Conservation (phyloP, 1,140 invertebrate genomes). For the Drosophila paulistorum region DNA sequence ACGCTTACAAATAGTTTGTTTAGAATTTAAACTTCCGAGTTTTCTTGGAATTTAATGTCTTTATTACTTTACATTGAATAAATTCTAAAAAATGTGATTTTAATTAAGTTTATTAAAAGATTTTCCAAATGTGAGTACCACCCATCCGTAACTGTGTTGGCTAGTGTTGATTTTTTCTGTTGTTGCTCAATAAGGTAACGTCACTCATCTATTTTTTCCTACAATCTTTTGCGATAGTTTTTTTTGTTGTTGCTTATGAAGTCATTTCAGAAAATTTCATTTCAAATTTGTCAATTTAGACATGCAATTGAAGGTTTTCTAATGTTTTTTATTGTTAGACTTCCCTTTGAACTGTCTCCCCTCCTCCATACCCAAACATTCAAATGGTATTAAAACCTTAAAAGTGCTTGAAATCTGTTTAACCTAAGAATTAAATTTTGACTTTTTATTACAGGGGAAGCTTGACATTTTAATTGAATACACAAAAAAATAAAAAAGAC, state of each 20-base stretch:
- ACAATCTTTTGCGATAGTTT: conserved; percentile 39
- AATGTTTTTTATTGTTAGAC: conserved; percentile 35
- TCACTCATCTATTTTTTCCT: conserved; percentile 68
- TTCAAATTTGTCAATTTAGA: conserved; percentile 38
- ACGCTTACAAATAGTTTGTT: too few relatives aligned
- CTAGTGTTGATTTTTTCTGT: conserved; percentile 26
- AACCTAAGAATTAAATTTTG: conserved; percentile 14
- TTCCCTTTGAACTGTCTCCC: too few relatives aligned
- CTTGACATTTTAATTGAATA: conserved; percentile 16
- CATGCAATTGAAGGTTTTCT: conserved; percentile 12
- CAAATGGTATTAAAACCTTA: conserved; percentile 1
- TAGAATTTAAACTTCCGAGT: too few relatives aligned
- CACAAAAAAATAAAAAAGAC: conserved; percentile 1
- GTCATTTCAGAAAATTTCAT: conserved; percentile 54
- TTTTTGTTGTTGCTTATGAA: conserved; percentile 41
- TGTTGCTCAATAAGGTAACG: conserved; percentile 36
- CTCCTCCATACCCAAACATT: not conserved
- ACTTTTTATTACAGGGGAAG: conserved; percentile 36
- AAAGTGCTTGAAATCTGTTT: conserved; percentile 8
- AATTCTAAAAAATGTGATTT: not conserved
- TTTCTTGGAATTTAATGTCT: not conserved
- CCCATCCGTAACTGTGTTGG: conserved; percentile 15
- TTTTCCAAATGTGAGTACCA: conserved; percentile 19
- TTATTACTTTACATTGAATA: not conserved
- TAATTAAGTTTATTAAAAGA: not conserved